Evolutionary conservation across 2,113 vertebrate species (phyloP), one percentile per base, ranked within the genome.

Genomic region (Rhegmatorhina hoffmannsi): DNA sequence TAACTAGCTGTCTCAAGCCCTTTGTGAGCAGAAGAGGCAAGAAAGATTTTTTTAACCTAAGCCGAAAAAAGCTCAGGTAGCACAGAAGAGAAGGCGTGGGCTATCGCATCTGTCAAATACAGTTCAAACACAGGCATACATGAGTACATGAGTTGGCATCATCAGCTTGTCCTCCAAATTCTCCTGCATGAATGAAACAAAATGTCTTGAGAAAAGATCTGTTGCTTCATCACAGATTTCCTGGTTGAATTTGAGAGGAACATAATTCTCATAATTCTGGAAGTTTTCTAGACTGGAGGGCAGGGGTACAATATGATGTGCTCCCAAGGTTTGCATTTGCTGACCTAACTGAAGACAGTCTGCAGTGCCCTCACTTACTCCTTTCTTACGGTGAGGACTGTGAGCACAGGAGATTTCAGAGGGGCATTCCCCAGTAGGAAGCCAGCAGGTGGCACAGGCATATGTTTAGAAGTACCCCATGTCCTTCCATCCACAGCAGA

Each of bases 331-430:
- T 50, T 58, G 34, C 5, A 2, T 50, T 38, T 7, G 8, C 43
- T 63, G 46, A 46, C 18, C 19, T 28, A 43, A 21, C 9, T 24
- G 63, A 16, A 70, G 81, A 33, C 4, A 47, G 43, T 13, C 36
- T 8, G 1, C 55, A 11, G 43, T 73, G 44, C 14, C 63, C 58
- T 58, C 0, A 0, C 25, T 49, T 29, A 20, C 19, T 53, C 12
- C 17, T 88, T 34, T 69, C 17, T 34, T 59, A 17, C 6, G 2
- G 1, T 4, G 23, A 44, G 19, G 58, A 26, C n/a, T 20, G 25
- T 0, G 6, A 68, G 47, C 18, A 6, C 23, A 70, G 43, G 36
- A 33, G 25, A 10, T 53, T 88, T 80, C 15, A 25, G 72, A 40
- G 16, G 9, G 12, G 18, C 33, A 20, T 53, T 55, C 23, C 18